phyloP scores from a whole-genome alignment of 2,888 invertebrate species.

The Formica aserva region DNA sequence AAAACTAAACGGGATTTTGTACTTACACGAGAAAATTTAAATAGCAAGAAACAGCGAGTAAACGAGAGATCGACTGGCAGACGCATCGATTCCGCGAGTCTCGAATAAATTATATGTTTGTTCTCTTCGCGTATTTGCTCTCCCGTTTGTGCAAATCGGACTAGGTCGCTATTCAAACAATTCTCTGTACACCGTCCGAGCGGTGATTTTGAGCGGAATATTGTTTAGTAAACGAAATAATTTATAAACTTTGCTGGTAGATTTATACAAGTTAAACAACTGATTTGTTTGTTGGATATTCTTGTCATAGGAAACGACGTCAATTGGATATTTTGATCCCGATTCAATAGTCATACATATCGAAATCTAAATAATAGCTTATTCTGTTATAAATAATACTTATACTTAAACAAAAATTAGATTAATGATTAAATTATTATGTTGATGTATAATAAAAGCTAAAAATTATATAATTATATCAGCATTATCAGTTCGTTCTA shows the following conservation, averaged over 20 bases:
- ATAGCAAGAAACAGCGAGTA: background rate
- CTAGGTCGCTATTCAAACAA: constrained; percentile 8
- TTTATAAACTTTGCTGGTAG: background rate
- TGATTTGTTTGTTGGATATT: background rate
- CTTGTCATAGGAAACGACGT: background rate
- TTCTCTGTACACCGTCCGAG: background rate
- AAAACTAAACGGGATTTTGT: background rate
- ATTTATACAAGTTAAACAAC: constrained; percentile 1
- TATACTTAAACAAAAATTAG: background rate
- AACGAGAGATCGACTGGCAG: constrained; percentile 9
- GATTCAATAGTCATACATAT: background rate
- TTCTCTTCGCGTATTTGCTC: constrained; percentile 6
- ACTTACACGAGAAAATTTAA: background rate
- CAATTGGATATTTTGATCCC: background rate
- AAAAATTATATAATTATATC: background rate
- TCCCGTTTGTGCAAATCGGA: background rate
- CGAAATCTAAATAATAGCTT: background rate
- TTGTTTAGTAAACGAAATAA: constrained; percentile 10
- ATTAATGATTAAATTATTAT: background rate
- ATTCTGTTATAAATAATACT: background rate
- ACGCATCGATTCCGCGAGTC: background rate
- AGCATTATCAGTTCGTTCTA: background rate
- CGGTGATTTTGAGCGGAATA: background rate
- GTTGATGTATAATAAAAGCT: background rate
- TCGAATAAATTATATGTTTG: constrained; percentile 17